A percentile compares a stretch with the other conserved stretches of the same genome.
Conservation (phyloP, 2,113 vertebrate genomes). For the Rhineura floridana region DNA sequence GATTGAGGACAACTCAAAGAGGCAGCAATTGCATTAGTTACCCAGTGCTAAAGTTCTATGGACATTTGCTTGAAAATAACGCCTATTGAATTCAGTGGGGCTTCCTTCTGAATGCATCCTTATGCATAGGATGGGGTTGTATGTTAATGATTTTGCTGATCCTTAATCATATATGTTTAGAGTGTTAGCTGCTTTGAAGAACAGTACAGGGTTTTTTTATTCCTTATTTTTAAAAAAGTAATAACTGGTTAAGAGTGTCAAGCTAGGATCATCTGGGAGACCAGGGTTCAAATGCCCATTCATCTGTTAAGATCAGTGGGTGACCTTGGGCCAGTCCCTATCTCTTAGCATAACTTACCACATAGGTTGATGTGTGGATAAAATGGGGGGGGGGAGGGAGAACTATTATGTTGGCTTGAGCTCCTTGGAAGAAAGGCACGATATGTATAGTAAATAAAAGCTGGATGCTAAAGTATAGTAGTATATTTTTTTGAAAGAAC, state of each 20-base stretch:
- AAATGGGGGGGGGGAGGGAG: neutral
- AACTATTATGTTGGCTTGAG: too few species aligned
- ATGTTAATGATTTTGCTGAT: neutral
- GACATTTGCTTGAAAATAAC: neutral
- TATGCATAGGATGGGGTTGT: neutral
- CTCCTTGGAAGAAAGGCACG: too few species aligned
- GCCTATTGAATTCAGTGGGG: neutral
- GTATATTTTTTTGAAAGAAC: neutral
- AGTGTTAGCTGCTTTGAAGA: neutral
- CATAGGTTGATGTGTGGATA: neutral
- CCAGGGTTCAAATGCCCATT: neutral
- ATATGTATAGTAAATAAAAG: too few species aligned
- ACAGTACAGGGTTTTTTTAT: neutral
- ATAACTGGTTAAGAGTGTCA: neutral
- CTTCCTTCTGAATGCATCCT: neutral
- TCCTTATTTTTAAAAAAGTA: neutral
- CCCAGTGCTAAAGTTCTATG: neutral
- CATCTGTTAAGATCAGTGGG: too few species aligned
- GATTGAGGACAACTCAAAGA: neutral
- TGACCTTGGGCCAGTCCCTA: too few species aligned
- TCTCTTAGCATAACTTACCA: neutral
- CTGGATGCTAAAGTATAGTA: neutral
- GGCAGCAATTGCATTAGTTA: neutral
- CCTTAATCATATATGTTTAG: neutral
- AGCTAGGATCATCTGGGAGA: neutral